Evolutionary conservation across 37 sponge, comb jelly and placozoan species (phyloP), one percentile per base, ranked within the genome.

Genomic region (Geodia barretti): DNA sequence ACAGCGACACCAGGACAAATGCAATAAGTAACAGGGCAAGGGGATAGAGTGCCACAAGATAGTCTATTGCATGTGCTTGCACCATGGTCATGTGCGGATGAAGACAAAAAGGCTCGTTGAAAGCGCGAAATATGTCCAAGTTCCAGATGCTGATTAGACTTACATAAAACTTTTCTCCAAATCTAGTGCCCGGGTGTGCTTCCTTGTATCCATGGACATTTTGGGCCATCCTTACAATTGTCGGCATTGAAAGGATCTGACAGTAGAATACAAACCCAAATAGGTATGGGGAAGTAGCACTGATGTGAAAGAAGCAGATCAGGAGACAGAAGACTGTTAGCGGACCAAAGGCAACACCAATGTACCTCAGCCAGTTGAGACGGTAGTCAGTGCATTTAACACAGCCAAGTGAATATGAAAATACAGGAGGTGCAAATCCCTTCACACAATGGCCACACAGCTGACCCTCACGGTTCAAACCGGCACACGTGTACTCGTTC

Each of bases 331-430:
- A 29, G 3, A 68, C 1, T 68, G 68, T 68, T 20, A 68, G 68
- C 20, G 68, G 68, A 29, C 30, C 33, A 68, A 68, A 68, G 1
- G 68, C 68, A 31, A 28, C 33, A 1, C 9, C 33, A 2, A 68
- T 68, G 34, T 68, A 68, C 33, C 31, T 68, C 33, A 68, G 9
- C 68, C 68, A 68, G 68, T 68, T 68, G 9, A 33, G 30, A 32
- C 20, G 9, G 34, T 68, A 68, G 68, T 7, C 34, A 1, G 68
- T 33, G 33, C 68, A 68, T 25, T 68, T 32, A 1, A 68, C 68
- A 68, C 68, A 68, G 30, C 20, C 1, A 20, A 68, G 34, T 28
- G 68, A 31, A 33, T 68, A 68, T 29, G 68, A 68, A 30, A 33
- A 68, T 5, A 29, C 68, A 8, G 68, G 32, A 25, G 34, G 68